phyloP scores from a whole-genome alignment of 2,888 invertebrate species.

The Chaitophorus viminalis region DNA sequence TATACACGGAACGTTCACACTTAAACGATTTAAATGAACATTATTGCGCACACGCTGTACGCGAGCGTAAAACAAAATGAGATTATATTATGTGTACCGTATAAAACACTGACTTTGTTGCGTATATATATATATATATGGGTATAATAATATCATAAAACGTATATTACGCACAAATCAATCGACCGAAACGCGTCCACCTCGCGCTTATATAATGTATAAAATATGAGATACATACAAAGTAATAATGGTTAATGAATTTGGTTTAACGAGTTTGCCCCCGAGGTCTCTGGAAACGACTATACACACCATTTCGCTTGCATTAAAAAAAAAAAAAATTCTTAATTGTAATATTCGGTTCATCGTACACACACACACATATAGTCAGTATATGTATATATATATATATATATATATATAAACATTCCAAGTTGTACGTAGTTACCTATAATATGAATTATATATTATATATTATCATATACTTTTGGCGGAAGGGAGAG shows the following conservation, averaged over 20 bases:
- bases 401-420: too few relatives aligned
- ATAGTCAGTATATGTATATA: too few relatives aligned
- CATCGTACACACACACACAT: not conserved
- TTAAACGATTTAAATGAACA: conserved; percentile 1
- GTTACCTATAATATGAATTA: not conserved
- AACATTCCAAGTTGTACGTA: too few relatives aligned
- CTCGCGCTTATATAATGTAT: not conserved
- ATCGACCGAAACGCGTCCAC: conserved; percentile 20
- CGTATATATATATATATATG: too few relatives aligned
- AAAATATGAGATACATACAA: not conserved
- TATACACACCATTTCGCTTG: not conserved
- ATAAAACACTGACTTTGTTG: not conserved
- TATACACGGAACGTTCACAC: not conserved
- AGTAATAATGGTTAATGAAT: conserved; percentile 46
- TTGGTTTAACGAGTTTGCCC: conserved; percentile 25
- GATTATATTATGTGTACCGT: not conserved
- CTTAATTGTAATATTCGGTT: not conserved
- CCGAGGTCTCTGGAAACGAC: not conserved
- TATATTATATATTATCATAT: too few relatives aligned
- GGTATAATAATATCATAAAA: too few relatives aligned
- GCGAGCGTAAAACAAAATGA: not conserved
- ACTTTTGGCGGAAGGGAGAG: too few relatives aligned
- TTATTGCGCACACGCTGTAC: not conserved
- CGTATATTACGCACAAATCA: not conserved
- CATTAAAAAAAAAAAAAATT: not conserved